A percentile compares a stretch with the other conserved stretches of the same genome.
phyloP scores from a whole-genome alignment of 2,113 vertebrate species.

The Ariopsis seemanni region DNA sequence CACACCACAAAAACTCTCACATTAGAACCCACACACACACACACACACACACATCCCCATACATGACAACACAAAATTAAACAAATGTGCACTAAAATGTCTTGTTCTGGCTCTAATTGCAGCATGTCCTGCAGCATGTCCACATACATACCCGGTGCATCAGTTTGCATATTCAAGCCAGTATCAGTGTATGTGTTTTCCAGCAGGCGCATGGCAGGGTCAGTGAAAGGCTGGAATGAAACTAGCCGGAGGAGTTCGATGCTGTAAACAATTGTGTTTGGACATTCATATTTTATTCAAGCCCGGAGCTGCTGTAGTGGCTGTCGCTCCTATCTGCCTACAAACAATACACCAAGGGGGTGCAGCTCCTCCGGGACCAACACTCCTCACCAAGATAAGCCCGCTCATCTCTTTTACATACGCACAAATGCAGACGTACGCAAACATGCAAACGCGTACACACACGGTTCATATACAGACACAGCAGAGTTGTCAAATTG shows the following conservation, averaged over 20 bases:
- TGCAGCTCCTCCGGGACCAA: slow-evolving; percentile 25
- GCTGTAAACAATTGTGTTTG: slow-evolving; percentile 43
- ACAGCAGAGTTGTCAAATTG: not conserved
- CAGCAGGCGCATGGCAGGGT: not conserved
- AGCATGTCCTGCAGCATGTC: not conserved
- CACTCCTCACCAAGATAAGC: slow-evolving; percentile 33
- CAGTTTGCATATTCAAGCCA: not conserved
- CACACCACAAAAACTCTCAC: not conserved
- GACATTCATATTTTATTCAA: slow-evolving; percentile 50
- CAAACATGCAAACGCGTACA: not conserved
- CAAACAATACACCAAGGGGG: slow-evolving; percentile 34
- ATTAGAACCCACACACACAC: not conserved
- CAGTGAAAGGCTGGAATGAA: slow-evolving; percentile 29
- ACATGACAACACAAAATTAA: not conserved
- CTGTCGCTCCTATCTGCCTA: slow-evolving; percentile 33
- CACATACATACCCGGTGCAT: not conserved
- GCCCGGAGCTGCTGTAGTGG: slow-evolving; percentile 36
- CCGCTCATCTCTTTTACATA: slow-evolving; percentile 5
- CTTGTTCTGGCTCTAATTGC: not conserved
- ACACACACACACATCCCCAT: not conserved
- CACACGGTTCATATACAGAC: not conserved
- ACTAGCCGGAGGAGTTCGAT: slow-evolving; percentile 40
- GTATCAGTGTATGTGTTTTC: slow-evolving; percentile 7
- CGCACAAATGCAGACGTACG: slow-evolving; percentile 16
- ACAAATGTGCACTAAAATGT: not conserved